Percentiles rank a stretch among this genome's conserved stretches.
Evolutionary conservation across 2,113 vertebrate species (phyloP).

Genomic region (Dascyllus trimaculatus): DNA sequence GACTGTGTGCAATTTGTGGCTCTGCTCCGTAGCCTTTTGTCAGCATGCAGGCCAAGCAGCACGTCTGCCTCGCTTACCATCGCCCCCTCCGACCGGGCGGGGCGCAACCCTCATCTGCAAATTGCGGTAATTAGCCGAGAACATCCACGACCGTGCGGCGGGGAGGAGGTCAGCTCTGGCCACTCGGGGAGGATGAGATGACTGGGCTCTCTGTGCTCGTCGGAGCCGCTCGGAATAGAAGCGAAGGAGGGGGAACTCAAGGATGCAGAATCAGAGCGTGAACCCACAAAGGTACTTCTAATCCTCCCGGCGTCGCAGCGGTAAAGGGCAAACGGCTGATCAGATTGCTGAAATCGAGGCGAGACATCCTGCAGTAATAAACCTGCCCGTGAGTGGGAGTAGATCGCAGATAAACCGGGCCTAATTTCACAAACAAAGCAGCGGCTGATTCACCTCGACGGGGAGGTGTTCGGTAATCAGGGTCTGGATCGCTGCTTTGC

Average conservation of each 20-base stretch:
- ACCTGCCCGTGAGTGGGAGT: constrained; percentile 56
- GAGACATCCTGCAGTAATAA: constrained; percentile 64
- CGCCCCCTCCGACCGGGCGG: constrained; percentile 8
- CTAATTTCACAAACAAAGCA: constrained; percentile 52
- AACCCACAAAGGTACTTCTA: constrained; percentile 67
- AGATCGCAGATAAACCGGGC: constrained; percentile 53
- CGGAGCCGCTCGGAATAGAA: constrained; percentile 28
- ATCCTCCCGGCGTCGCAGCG: constrained; percentile 59
- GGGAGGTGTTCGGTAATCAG: constrained; percentile 28
- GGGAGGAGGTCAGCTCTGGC: constrained; percentile 36
- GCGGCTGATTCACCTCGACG: constrained; percentile 41
- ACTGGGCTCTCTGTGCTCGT: constrained; percentile 56
- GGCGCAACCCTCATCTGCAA: constrained; percentile 50
- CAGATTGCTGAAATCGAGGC: constrained; percentile 70
- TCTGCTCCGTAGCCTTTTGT: constrained; percentile 67
- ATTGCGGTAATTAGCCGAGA: constrained; percentile 63
- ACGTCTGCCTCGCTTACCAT: constrained; percentile 34
- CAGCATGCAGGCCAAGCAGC: constrained; percentile 51
- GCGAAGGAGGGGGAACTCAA: constrained; percentile 37
- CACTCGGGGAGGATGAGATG: constrained; percentile 14
- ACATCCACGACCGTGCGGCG: constrained; percentile 22
- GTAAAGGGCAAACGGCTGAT: constrained; percentile 79
- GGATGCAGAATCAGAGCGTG: constrained; percentile 64
- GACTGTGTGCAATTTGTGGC: constrained; percentile 74
- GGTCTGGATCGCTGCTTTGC: constrained; percentile 35